Evolutionary conservation across 2,888 invertebrate species (phyloP).

Genomic region (Brachyptera risi): DNA sequence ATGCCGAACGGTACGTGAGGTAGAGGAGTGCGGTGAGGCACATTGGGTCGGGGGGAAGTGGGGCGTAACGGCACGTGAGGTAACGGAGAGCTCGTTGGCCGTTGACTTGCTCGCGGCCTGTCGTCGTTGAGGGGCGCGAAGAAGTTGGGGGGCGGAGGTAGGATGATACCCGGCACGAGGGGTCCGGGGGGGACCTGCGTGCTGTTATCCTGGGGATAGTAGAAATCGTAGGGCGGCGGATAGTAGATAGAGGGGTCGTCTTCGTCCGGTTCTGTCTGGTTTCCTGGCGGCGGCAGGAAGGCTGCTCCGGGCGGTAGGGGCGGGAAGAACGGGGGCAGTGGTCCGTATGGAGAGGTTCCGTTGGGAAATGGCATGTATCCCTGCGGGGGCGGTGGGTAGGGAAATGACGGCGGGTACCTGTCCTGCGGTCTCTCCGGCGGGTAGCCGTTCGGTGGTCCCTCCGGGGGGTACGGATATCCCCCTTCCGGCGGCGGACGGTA

Average conservation of each 20-base stretch:
- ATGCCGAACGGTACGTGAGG: constrained; percentile 28
- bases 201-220: constrained; percentile 73
- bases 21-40: constrained; percentile 19
- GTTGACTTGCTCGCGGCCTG: constrained; percentile 37
- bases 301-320: constrained; percentile 60
- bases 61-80: constrained; percentile 48
- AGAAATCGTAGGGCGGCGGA: constrained; percentile 87
- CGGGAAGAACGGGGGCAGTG: constrained; percentile 47
- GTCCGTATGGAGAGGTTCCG: constrained; percentile 33
- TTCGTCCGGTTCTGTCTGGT: constrained; percentile 75
- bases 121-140: constrained; percentile 66
- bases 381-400: constrained; percentile 39
- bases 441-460: constrained; percentile 58
- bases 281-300: constrained; percentile 52
- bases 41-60: constrained; percentile 38
- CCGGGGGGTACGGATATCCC: constrained; percentile 1
- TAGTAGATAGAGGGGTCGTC: constrained; percentile 89
- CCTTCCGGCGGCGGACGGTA: constrained; percentile 57
- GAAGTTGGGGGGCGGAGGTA: constrained; percentile 85
- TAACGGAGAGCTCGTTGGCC: constrained; percentile 46
- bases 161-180: constrained; percentile 79
- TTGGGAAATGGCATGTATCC: constrained; percentile 40
- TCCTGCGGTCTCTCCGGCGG: too few relatives aligned
- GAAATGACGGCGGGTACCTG: constrained; percentile 55
- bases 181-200: constrained; percentile 76